Base-by-base conservation (phyloP, 2,888 invertebrate genomes). In the Chymomyza fuscimana region DNA sequence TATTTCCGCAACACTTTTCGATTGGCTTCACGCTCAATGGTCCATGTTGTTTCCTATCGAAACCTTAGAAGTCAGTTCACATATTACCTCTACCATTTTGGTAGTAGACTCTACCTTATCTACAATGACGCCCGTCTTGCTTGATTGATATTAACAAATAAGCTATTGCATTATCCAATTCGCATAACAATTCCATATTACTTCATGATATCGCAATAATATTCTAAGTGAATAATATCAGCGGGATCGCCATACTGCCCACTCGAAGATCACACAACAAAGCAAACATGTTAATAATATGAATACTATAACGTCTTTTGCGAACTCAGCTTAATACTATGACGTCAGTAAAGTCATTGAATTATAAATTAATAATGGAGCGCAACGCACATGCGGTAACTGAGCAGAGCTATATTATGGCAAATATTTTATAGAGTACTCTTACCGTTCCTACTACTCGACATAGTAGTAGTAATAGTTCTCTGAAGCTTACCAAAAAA, bases 301-400 rank as follows among this genome's bases (percentile, higher is more conserved):
- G n/a, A n/a, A 19, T 16, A 19, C 54, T 9, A 22, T 54, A 54
- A 54, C 9, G 54, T 54, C 54, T 54, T 54, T 54, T 15, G 54
- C 54, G 10, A 5, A 7, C 16, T 25, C 15, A 51, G 77, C 77
- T 76, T 82, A 88, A 84, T 77, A 86, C 86, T 83, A 70, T 87
- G 87, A 85, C 85, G 85, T 85, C 86, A 87, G 86, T 69, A 75
- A 79, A 89, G 87, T 86, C 85, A 85, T 85, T 85, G 85, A 85
- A 77, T 77, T 78, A 86, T 78, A 77, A 86, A 80, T 88, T 80
- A 88, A 85, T 78, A 87, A 74, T 72, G 72, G 25, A 36, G 50
- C 46, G 56, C 60, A 50, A 25, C 25, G 54, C 70, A 62, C 65
- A 72, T 46, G 40, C 40, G 40, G 40, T 32, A 72, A 66, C 40